These are phyloP conservation scores for Caenorhabditis doughertyi DNA, from an alignment of 2,888 invertebrate genomes.

Conservation along the genomic window DNA sequence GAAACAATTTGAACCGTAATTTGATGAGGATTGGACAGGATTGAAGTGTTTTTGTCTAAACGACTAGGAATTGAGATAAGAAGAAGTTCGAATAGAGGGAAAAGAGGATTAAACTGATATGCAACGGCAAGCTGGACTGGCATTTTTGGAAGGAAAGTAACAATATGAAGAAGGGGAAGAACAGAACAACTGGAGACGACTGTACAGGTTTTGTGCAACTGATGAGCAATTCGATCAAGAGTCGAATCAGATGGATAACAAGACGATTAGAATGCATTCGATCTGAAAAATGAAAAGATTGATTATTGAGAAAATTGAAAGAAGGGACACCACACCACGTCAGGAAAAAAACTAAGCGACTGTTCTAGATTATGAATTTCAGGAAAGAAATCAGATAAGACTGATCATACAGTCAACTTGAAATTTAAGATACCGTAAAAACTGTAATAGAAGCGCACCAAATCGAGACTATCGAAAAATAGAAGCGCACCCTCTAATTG, in stretches of 20 bases:
- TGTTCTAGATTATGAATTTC: too few species aligned
- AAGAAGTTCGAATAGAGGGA: background rate
- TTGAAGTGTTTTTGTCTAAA: background rate
- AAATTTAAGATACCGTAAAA: background rate
- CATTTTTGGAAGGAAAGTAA: conserved; percentile 16
- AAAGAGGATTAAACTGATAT: conserved; percentile 40
- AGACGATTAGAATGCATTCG: conserved; percentile 45
- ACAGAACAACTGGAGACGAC: conserved; percentile 28
- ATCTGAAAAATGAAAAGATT: conserved; percentile 33
- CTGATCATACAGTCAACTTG: background rate
- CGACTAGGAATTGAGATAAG: conserved; percentile 6
- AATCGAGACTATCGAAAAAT: too few species aligned
- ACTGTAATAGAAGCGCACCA: background rate
- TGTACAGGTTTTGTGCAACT: conserved; percentile 50
- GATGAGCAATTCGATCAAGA: conserved; percentile 7
- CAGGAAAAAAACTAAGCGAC: background rate
- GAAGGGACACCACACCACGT: background rate
- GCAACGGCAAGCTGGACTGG: conserved; percentile 56
- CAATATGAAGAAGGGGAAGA: conserved; percentile 11
- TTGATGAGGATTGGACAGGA: conserved; percentile 34
- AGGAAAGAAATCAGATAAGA: too few species aligned
- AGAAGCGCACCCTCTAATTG: too few species aligned
- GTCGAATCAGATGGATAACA: background rate
- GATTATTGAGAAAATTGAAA: background rate
- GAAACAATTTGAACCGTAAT: conserved; percentile 26